phyloP scores from a whole-genome alignment of 53 echinoderm and acorn worm genomes.

The Crossaster papposus region DNA sequence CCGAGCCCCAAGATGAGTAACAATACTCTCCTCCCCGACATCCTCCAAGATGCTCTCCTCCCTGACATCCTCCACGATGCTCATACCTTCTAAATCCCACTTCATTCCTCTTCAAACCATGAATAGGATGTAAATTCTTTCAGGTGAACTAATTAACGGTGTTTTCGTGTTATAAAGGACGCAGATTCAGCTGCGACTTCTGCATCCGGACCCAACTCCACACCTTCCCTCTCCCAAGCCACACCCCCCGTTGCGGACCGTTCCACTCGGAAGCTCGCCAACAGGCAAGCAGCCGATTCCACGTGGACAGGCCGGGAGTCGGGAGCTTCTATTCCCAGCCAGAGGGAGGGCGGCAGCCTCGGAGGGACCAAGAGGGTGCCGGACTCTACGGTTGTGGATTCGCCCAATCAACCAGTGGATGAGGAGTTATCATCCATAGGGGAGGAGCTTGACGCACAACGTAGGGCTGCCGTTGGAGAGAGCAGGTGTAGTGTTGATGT shows the following conservation, averaged over 20 bases:
- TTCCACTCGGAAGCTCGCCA: conserved; percentile 2
- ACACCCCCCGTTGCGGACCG: conserved; percentile 13
- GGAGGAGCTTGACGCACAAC: conserved; percentile 16
- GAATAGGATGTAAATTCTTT: background rate
- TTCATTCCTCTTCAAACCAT: no score
- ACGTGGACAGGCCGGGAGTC: conserved; percentile 41
- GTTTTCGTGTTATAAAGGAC: conserved; percentile 1
- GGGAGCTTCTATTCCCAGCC: conserved; percentile 25
- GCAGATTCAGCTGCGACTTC: conserved; percentile 1
- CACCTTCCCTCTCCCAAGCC: conserved; percentile 6
- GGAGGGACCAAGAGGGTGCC: conserved; percentile 30
- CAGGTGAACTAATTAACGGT: background rate
- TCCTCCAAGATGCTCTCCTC: no score
- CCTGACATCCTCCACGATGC: no score
- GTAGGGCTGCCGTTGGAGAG: conserved; percentile 6
- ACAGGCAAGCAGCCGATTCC: conserved; percentile 52
- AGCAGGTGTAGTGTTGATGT: background rate
- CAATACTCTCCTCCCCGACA: no score
- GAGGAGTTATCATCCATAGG: conserved; percentile 8
- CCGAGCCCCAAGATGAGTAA: no score
- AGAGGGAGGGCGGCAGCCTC: conserved; percentile 38
- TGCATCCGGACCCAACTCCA: background rate
- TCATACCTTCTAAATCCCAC: no score
- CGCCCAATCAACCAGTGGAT: conserved; percentile 25
- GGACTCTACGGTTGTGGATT: conserved; percentile 44